phyloP scores from a whole-genome alignment of 30 jellyfish, hydroid and myxozoan species.

The Hydra vulgaris region DNA sequence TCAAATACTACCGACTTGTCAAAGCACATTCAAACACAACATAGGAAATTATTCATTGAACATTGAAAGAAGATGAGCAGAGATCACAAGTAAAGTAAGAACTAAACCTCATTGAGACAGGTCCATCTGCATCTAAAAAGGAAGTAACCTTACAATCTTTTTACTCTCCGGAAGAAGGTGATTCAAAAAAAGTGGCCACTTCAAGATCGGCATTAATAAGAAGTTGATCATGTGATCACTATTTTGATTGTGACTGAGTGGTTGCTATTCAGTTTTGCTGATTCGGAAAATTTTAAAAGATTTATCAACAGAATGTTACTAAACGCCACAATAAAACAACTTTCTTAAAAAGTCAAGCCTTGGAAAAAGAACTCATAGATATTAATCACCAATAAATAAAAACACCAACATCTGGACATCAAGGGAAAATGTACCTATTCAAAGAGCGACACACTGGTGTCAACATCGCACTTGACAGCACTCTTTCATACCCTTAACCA shows the following conservation, averaged over 20 bases:
- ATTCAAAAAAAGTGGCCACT: not conserved
- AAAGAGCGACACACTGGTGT: not conserved
- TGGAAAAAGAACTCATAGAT: too few relatives aligned
- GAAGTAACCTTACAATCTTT: not conserved
- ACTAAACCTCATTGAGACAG: not conserved
- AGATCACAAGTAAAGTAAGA: not conserved
- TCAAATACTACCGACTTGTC: not conserved
- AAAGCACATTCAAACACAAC: not conserved
- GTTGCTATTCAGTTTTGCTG: too few relatives aligned
- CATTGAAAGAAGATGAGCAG: not conserved
- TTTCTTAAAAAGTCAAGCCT: too few relatives aligned
- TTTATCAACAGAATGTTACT: too few relatives aligned
- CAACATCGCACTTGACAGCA: not conserved
- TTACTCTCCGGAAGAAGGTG: not conserved
- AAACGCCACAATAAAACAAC: too few relatives aligned
- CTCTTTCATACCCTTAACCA: not conserved
- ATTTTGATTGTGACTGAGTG: too few relatives aligned
- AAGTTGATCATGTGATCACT: not conserved
- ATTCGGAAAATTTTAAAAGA: not conserved
- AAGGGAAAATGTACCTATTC: not conserved
- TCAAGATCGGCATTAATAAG: not conserved
- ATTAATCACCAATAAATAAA: not conserved
- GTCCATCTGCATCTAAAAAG: not conserved
- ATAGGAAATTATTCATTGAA: not conserved
- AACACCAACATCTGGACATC: not conserved